Base-by-base conservation (phyloP, 2,888 invertebrate species). In the Polietes domitor region DNA sequence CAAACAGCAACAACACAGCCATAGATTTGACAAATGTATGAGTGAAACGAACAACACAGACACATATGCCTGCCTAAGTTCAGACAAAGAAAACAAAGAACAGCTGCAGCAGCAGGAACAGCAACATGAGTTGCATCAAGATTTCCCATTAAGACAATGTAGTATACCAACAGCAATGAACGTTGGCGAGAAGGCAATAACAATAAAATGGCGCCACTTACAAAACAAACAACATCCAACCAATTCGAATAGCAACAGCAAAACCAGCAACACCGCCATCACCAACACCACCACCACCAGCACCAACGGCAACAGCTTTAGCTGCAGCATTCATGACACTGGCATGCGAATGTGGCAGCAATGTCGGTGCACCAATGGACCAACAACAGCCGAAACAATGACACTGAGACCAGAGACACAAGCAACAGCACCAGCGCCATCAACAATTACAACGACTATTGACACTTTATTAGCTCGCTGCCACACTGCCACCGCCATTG, bases 211-310 rank as follows among this genome's bases (percentile, higher is more conserved):
- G 76, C 82, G 84, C 78, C 84, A 78, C 5, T 55, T 24, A 73
- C 75, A 15, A 24, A 68, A 68, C 68, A 68, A 86, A 87, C 88
- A 89, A 86, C 87, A 87, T 83, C 87, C 88, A 88, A 86, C 86
- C 86, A 88, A 83, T 74, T 70, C 55, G 26, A 63, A 68, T 55
- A 77, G 24, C 19, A 65, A 28, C 74, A 37, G 26, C 41, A 88
- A 86, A 85, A 88, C 86, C 88, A 87, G 87, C 87, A 88, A 86
- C 21, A 65, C 74, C 77, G 58, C 61, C 77, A 63, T 47, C 43
- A 41, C 37, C 63, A 63, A 9, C 63, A 32, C 17, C 26, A 53
- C 58, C 72, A 41, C 50, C 63, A 77, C 9, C 15, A 32, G 15
- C 24, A 65, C 28, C 86, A 87, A 73, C 50, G 63, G 24, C 17